phyloP scores from a whole-genome alignment of 2,797 vertebrate genomes.

The Sebastes taczanowskii region DNA sequence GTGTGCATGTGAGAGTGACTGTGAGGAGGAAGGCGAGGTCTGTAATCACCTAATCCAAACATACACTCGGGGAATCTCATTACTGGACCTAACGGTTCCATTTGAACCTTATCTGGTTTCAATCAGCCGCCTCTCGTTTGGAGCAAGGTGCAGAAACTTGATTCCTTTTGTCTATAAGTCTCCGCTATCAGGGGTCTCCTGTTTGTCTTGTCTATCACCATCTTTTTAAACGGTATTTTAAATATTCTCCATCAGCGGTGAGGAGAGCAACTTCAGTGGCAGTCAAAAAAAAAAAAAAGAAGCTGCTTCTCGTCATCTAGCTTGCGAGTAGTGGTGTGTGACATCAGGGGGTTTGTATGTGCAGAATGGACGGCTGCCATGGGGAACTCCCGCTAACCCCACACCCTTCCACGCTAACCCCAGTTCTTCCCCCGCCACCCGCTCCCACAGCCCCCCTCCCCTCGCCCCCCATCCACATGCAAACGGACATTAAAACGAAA shows the following conservation, averaged over 20 bases:
- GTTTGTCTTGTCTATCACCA: constrained; percentile 79
- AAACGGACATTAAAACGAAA: constrained; percentile 88
- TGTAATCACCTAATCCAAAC: constrained; percentile 89
- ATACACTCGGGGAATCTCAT: constrained; percentile 85
- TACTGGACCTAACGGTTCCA: constrained; percentile 82
- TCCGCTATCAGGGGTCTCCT: constrained; percentile 67
- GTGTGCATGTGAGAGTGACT: constrained; percentile 62
- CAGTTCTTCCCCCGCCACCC: constrained; percentile 51
- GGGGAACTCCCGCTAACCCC: constrained; percentile 75
- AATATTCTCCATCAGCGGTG: constrained; percentile 56
- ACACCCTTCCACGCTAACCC: constrained; percentile 63
- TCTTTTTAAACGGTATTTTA: constrained; percentile 56
- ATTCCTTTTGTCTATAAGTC: constrained; percentile 80
- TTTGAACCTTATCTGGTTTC: constrained; percentile 86
- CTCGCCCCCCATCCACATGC: constrained; percentile 72
- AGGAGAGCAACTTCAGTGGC: constrained; percentile 41
- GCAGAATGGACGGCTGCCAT: constrained; percentile 74
- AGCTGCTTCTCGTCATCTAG: constrained; percentile 68
- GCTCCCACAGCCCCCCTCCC: constrained; percentile 40
- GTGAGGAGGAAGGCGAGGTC: constrained; percentile 71
- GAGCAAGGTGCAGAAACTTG: constrained; percentile 73
- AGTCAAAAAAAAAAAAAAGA: constrained; percentile 1
- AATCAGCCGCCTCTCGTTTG: constrained; percentile 78
- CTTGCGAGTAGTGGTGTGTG: constrained; percentile 59
- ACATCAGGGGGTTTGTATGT: constrained; percentile 75